Base-by-base conservation (phyloP, 2,113 vertebrate species). In the Chunga burmeisteri region DNA sequence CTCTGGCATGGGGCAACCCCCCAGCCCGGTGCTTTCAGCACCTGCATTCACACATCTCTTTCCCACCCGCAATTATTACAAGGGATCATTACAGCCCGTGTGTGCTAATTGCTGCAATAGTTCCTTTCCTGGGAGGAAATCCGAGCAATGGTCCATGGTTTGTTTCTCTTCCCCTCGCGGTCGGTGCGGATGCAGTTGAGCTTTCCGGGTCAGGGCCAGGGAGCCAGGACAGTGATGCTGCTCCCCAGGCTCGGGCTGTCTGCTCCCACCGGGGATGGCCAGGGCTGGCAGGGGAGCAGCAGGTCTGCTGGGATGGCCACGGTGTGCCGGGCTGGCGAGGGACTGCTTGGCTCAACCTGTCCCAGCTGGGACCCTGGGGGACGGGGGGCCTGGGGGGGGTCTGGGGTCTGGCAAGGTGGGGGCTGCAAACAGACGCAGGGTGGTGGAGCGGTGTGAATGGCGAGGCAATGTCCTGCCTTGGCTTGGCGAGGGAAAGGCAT, bases 371-470 rank as follows among this genome's bases (percentile, higher is more conserved):
- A 18, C 30, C 19, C 1, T 1, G 8, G 8, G 70, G 34, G 13
- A 9, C 7, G 25, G 13, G 73, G 52, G 44, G 23, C 6, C 38
- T 61, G 7, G n/a, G 19, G 17, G 11, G 16, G 10, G 4, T 10
- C 42, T 44, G 68, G 38, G 19, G 15, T 19, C 38, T 56, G 52
- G 9, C 4, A 3, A 17, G 6, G 32, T 16, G 32, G 14, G 15
- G 19, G 5, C 59, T 91, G 67, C 38, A 21, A n/a, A 47, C 16
- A 40, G 20, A 19, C 7, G 3, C 4, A 2, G 50, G 46, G 30
- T 1, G 3, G 12, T 15, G 26, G 13, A 29, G 20, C 7, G 0
- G 13, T n/a, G 11, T 18, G 36, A 78, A 56, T 0, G 6, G 34
- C 0, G 15, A 61, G 44, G 47, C 12, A 8, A 23, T 23, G 36